Evolutionary conservation across 2,888 invertebrate genomes (phyloP), one percentile per base, ranked within the genome.

Genomic region (Sminthurinus aureus): DNA sequence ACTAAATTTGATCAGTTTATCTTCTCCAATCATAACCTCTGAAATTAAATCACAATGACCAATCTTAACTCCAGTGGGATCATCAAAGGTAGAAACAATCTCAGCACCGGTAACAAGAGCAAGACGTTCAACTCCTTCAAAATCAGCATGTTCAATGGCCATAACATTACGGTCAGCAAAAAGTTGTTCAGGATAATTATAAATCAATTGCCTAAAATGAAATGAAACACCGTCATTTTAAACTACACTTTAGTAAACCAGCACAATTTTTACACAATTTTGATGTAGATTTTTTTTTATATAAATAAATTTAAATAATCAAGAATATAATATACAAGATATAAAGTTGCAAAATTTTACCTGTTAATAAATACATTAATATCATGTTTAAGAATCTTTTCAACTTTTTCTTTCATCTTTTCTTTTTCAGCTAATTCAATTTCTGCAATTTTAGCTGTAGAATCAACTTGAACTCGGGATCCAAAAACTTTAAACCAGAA

Each of bases 121-220:
- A 84, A 99, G 92, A 85, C 99, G 93, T 91, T 99, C 99, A 89
- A 99, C 98, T 80, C 99, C 99, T 91, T 99, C 99, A 90, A 99
- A 99, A 91, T 99, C 99, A 3, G 99, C 99, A 90, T 99, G 99
- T 90, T 99, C 99, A 89, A 99, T 99, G 0, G 99, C 98, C 99
- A 99, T 99, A 12, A 99, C 94, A 77, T 96, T 96, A 74, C 97
- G 96, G 92, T 99, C 99, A 67, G 99, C 98, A 91, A 99, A 99
- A 89, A 99, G 91, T 91, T 99, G 99, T 91, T 99, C 99, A 0
- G 99, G 99, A 91, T 99, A 99, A 91, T 99, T 99, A 92, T 99
- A 99, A 91, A 99, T 99, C 88, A 99, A 92, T 91, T 99, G 99
- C 87, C 96, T 94, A 90, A 0, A 90, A 89, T 85, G 77, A 79